Evolutionary conservation across 92 coral and sea anemone genomes (phyloP), one percentile per base, ranked within the genome.

Genomic region (Zoanthus solanderi): DNA sequence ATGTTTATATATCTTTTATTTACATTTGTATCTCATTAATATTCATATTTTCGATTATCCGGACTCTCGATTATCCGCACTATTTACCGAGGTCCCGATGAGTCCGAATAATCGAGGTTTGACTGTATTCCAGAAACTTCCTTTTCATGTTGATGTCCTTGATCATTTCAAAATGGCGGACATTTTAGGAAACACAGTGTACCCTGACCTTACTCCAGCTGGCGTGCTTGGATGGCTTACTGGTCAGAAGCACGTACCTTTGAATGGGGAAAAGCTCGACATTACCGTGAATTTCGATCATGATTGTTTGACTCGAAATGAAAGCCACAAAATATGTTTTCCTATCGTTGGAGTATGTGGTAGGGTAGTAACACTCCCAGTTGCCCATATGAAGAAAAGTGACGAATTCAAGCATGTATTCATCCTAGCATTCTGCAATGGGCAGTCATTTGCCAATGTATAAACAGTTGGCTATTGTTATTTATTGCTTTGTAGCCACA

Each of bases 321-420:
- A 16, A 16, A 29, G 34, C 17, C 91, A 88, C 48, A 56, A 1
- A 3, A 48, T 88, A 4, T 88, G 91, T 23, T 88, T 88, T 28
- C 83, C 91, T 10, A n/a, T 45, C 72, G 91, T 88, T 9, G 73
- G 83, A 12, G 91, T 83, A 23, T 88, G 87, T 61, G 87, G 87
- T 56, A 79, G 75, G 57, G 68, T 44, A 4, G 79, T 87, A 10
- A 87, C 90, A 29, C 50, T 87, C 16, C 79, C 86, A 48, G 90
- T 87, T 61, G 85, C 50, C 18, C 90, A 78, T 52, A 78, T 87
- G 87, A 46, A 44, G 37, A 71, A 68, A 11, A 71, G 58, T 32
- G 90, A 72, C 44, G 54, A 79, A 6, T 88, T 88, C 56, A 52
- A 88, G 52, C 71, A 60, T 17, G 73, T 69, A 8, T 12, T 61